Conservation (phyloP, 2,113 vertebrate species). For the Saccopteryx bilineata region DNA sequence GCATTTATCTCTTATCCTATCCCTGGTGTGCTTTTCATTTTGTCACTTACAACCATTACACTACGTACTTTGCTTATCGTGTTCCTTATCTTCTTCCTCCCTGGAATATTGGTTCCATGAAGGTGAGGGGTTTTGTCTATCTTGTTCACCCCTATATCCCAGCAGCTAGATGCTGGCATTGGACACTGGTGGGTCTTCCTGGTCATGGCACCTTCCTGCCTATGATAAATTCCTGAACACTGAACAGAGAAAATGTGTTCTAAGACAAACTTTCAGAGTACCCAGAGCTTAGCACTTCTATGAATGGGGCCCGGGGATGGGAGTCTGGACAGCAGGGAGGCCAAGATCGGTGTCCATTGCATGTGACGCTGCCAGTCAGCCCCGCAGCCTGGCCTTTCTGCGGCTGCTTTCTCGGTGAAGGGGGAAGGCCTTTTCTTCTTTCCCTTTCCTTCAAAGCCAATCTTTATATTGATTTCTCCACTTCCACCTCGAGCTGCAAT, state of each 20-base stretch:
- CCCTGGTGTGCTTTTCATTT: not conserved
- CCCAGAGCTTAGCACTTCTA: fast-evolving
- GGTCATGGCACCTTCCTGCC: fast-evolving
- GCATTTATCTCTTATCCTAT: not conserved
- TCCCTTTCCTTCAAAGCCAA: slow-evolving; percentile 26
- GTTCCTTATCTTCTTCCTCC: not conserved
- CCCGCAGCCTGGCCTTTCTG: not conserved
- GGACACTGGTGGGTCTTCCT: fast-evolving
- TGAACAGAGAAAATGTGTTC: not conserved
- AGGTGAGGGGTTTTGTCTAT: not conserved
- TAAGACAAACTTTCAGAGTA: fast-evolving
- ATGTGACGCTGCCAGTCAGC: fast-evolving
- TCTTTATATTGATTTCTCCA: slow-evolving; percentile 69
- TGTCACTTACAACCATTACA: not conserved
- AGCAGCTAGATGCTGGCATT: not conserved
- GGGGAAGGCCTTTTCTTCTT: slow-evolving; percentile 12
- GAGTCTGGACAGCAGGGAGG: fast-evolving
- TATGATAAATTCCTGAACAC: not conserved
- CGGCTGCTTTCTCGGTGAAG: not conserved
- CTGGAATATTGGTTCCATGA: fast-evolving
- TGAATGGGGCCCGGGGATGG: not conserved
- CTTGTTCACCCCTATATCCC: not conserved
- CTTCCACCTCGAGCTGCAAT: not conserved
- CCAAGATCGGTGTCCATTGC: fast-evolving
- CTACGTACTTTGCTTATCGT: no score